phyloP scores from a whole-genome alignment of 2,888 invertebrate genomes.

The Tenthredo notha region DNA sequence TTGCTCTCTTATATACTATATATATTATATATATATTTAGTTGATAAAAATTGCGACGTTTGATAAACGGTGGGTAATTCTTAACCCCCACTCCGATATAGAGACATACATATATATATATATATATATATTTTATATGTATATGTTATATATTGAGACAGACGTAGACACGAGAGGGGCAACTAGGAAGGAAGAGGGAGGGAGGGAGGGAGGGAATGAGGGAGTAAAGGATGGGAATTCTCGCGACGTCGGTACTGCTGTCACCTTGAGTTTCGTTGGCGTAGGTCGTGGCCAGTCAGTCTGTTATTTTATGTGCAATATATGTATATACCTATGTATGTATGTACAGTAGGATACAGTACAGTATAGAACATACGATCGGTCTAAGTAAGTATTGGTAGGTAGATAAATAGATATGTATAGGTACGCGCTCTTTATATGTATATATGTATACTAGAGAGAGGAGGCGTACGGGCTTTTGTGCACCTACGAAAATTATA shows the following conservation, averaged over 20 bases:
- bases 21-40: not conserved
- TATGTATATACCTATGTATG: constrained; percentile 58
- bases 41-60: constrained; percentile 45
- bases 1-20: not conserved
- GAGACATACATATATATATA: not conserved
- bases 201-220: constrained; percentile 57
- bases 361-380: not conserved
- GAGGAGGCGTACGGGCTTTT: not conserved
- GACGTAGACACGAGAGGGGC: constrained; percentile 18
- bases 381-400: not conserved
- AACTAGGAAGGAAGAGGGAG: constrained; percentile 50
- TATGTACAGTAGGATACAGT: not conserved
- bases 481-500: not conserved
- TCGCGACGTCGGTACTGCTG: constrained; percentile 56
- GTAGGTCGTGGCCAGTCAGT: constrained; percentile 44
- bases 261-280: constrained; percentile 46
- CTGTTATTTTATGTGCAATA: constrained; percentile 71
- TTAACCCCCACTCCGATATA: not conserved
- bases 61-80: not conserved
- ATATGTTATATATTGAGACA: not conserved
- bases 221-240: constrained; percentile 58
- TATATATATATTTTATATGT: not conserved
- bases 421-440: not conserved
- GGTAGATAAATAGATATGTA: not conserved
- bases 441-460: not conserved